Evolutionary conservation across 1,140 invertebrate genomes (phyloP), one percentile per base, ranked within the genome.

Genomic region (Andrena cerasifolii): DNA sequence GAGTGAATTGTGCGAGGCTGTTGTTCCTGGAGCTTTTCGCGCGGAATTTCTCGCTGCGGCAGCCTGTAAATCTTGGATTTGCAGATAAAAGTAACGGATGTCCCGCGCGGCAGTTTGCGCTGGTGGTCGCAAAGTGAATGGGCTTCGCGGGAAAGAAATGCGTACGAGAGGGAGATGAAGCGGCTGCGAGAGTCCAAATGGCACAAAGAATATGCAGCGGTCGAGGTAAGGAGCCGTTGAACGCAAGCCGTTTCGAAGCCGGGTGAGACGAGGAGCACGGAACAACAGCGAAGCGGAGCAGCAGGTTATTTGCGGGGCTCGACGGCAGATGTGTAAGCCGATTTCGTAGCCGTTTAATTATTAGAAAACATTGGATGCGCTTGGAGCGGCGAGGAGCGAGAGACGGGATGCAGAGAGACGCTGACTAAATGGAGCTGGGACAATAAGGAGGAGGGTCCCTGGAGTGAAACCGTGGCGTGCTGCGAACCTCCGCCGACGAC

Each of bases 321-420:
- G 14, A 26, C 12, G 31, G 18, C 28, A 26, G 16, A 5, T 10
- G 3, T 8, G 36, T n/a, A 43, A 71, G 53, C 36, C 36, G 53
- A 58, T 71, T 70, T 56, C 10, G 16, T 21, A 21, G 26, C 53
- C 8, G 36, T 59, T 71, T 71, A 59, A 59, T 71, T 59, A 47
- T 71, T 12, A 47, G 54, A 58, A 71, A 73, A 73, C n/a, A 24
- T 21, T 6, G 26, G 21, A 28, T 14, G 31, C n/a, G 31, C 40
- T 47, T 16, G 45, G 18, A 49, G 45, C 45, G 45, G 18, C 40
- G 6, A 28, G 24, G 4, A 2, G n/a, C 18, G n/a, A 6, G 3
- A 14, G 1, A 24, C 2, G 21, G 24, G n/a, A 43, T 0, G 28
- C 8, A 24, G 43, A 28, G 1, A 70, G 33, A 62, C n/a, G n/a